Conservation (phyloP, 2,888 invertebrate genomes). For the Zygothrica quintamaculata region DNA sequence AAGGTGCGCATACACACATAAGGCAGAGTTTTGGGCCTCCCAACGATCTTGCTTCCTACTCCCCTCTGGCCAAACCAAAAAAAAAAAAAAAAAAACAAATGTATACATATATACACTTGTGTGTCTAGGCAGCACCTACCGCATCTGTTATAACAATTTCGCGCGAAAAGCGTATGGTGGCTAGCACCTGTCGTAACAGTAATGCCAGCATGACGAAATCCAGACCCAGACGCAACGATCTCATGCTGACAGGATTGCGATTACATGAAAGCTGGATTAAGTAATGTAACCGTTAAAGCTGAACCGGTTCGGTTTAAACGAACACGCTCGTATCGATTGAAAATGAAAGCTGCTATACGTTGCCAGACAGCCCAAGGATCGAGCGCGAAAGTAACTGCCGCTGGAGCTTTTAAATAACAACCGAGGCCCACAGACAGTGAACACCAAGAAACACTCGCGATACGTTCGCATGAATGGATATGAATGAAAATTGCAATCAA, state of each 20-base stretch:
- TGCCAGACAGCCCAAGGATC: constrained; percentile 57
- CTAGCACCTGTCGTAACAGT: constrained; percentile 57
- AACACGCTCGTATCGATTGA: constrained; percentile 64
- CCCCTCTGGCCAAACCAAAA: too few relatives aligned
- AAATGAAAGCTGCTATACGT: constrained; percentile 65
- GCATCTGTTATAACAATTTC: constrained; percentile 84
- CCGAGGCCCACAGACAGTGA: constrained; percentile 49
- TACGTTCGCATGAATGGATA: constrained; percentile 63
- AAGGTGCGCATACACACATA: constrained; percentile 31
- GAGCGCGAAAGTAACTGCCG: constrained; percentile 53
- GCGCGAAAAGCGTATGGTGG: constrained; percentile 70
- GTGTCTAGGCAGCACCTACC: constrained; percentile 80
- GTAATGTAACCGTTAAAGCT: constrained; percentile 55
- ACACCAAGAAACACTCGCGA: constrained; percentile 29
- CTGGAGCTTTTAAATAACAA: constrained; percentile 48
- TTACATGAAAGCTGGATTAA: constrained; percentile 69
- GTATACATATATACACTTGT: too few relatives aligned
- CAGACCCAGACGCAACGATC: constrained; percentile 53
- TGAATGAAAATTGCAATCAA: constrained; percentile 72
- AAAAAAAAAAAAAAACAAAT: too few relatives aligned
- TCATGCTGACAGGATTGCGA: constrained; percentile 64
- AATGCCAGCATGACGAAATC: constrained; percentile 60
- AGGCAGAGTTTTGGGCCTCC: constrained; percentile 25
- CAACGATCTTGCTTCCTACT: background rate
- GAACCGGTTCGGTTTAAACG: too few relatives aligned